A percentile compares a stretch with the other conserved stretches of the same genome.
Evolutionary conservation across 2,888 invertebrate genomes (phyloP).

Genomic region (Phalera bucephala): DNA sequence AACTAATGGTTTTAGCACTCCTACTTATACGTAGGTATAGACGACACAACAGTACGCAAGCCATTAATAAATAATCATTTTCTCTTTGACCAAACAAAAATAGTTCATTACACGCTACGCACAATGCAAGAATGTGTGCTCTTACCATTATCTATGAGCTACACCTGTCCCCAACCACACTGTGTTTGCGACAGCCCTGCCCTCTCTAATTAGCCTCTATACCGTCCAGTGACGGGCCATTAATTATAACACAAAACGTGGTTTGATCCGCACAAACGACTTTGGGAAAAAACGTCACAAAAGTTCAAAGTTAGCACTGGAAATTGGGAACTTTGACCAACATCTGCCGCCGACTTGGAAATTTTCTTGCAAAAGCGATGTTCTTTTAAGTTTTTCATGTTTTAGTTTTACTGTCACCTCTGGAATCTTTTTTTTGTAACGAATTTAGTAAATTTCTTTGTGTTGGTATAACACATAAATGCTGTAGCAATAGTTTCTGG

Average conservation of each 20-base stretch:
- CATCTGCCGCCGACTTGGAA: slow-evolving; percentile 48
- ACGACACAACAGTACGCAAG: too few relatives aligned
- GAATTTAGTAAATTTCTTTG: too few relatives aligned
- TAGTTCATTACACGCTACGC: too few relatives aligned
- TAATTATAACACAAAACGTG: slow-evolving; percentile 63
- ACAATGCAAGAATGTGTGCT: not conserved
- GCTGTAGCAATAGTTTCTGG: too few relatives aligned
- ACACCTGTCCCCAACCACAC: slow-evolving; percentile 61
- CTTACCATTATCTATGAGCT: slow-evolving; percentile 31
- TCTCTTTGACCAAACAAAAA: too few relatives aligned
- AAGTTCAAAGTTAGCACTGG: slow-evolving; percentile 31
- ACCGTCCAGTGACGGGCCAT: slow-evolving; percentile 63
- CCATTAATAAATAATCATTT: too few relatives aligned
- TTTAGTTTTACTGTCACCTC: slow-evolving; percentile 28
- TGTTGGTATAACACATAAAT: too few relatives aligned
- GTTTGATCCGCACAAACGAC: slow-evolving; percentile 52
- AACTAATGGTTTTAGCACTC: too few relatives aligned
- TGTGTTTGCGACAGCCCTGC: slow-evolving; percentile 50
- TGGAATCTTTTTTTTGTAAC: not conserved
- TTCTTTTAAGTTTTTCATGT: slow-evolving; percentile 41
- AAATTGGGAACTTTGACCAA: slow-evolving; percentile 39
- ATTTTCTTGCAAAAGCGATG: slow-evolving; percentile 37
- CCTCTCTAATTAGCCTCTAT: slow-evolving; percentile 63
- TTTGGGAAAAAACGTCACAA: slow-evolving; percentile 43
- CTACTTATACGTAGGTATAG: too few relatives aligned